phyloP scores from a whole-genome alignment of 2,888 invertebrate genomes.

The Pristionchus maxplancki region DNA sequence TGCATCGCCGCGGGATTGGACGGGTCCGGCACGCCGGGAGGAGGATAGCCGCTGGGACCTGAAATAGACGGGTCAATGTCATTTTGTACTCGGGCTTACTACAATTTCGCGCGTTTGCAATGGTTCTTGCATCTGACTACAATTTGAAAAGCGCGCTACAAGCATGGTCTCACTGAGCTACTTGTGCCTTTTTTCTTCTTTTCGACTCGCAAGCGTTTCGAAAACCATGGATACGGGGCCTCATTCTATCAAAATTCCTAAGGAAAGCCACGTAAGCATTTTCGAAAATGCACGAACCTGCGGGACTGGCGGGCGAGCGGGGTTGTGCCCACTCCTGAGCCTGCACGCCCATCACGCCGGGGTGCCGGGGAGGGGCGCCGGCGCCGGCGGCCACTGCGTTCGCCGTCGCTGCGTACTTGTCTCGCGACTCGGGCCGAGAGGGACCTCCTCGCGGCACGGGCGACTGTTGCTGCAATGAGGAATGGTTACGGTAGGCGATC shows the following conservation, averaged over 20 bases:
- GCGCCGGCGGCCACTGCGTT: conserved; percentile 58
- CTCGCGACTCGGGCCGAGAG: conserved; percentile 50
- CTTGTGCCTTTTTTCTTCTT: no score
- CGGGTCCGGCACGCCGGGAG: not conserved
- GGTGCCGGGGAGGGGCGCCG: conserved; percentile 7
- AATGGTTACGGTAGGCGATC: not conserved
- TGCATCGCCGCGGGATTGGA: not conserved
- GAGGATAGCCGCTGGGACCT: not conserved
- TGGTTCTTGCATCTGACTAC: not conserved
- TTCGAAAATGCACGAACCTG: not conserved
- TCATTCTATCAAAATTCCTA: not conserved
- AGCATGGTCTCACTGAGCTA: not conserved
- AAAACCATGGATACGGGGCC: not conserved
- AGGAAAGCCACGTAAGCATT: not conserved
- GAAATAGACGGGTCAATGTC: not conserved
- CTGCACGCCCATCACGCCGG: conserved; percentile 39
- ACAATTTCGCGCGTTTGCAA: not conserved
- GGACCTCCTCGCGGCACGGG: conserved; percentile 46
- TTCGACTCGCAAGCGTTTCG: no score
- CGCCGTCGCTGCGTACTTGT: conserved; percentile 59
- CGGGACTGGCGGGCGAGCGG: conserved; percentile 38
- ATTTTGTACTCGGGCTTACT: no score
- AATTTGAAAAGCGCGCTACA: not conserved
- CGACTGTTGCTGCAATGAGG: conserved; percentile 48
- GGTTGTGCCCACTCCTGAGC: conserved; percentile 52